Evolutionary conservation across 2,113 vertebrate genomes (phyloP), one percentile per base, ranked within the genome.

Genomic region (Elephantulus edwardii): DNA sequence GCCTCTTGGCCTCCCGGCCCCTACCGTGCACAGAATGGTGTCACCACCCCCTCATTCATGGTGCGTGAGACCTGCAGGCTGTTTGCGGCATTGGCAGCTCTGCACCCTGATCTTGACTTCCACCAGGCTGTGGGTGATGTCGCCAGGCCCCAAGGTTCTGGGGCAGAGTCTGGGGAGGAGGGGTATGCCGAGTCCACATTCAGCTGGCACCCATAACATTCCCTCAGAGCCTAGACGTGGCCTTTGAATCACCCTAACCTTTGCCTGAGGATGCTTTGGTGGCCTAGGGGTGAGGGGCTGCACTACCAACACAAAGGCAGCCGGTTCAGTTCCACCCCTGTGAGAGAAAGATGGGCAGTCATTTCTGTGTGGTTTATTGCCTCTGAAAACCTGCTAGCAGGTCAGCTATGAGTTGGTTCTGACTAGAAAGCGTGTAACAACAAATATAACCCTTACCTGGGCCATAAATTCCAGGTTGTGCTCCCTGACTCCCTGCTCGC

Each of bases 141-240:
- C 70, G 44, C 64, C 64, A 64, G 40, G n/a, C 4, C 30, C 40
- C 16, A 44, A 50, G 83, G 40, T 22, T 26, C 30, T 80, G 3
- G 42, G 44, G 54, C 13, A 28, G 58, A 62, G 33, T 50, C 28
- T 44, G 7, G 26, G 40, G 52, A 38, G 10, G 26, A 35, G 7
- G 0, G 48, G 0, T 35, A 11, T 1, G 4, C 28, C 19, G 13
- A 54, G 35, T 62, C 46, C 5, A 28, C 8, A 9, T 6, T 33
- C 13, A 14, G 19, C 19, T 7, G 19, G 40, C 7, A 24, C 71
- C 46, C n/a, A 66, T 17, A 44, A 24, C 46, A 38, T n/a, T 13
- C 46, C 44, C 10, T 5, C 4, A 14, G 28, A 62, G 30, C 12
- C 11, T 62, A 13, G 58, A 62, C 33, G 30, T 58, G 17, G 56